These are phyloP conservation scores for Theretra japonica DNA, from an alignment of 2,888 invertebrate genomes.

Conservation along the genomic window DNA sequence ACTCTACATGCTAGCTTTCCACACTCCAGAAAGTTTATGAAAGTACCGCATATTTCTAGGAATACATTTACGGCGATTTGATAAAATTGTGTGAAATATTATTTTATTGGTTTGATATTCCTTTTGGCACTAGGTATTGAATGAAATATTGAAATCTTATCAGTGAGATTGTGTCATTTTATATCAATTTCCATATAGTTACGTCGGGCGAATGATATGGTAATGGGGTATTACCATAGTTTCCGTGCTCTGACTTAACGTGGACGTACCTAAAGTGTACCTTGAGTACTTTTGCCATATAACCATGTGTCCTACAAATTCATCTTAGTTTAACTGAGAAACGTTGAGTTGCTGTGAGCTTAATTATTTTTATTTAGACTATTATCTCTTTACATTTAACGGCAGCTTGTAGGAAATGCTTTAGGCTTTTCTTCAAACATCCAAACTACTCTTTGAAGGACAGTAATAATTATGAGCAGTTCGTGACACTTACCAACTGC, in stretches of 20 bases:
- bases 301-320: not conserved
- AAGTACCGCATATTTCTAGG: not conserved
- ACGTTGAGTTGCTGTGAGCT: no score
- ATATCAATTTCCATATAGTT: not conserved
- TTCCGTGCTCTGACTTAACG: not conserved
- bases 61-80: not conserved
- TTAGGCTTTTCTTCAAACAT: no score
- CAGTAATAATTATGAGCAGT: no score
- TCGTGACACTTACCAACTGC: constrained; percentile 87
- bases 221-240: not conserved
- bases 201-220: not conserved
- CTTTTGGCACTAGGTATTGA: not conserved
- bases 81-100: not conserved
- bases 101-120: constrained; percentile 8
- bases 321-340: no score
- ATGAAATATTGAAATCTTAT: not conserved
- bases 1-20: not conserved
- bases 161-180: not conserved
- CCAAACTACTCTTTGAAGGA: no score
- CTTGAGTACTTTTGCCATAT: not conserved
- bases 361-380: no score
- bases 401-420: no score
- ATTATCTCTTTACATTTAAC: no score
- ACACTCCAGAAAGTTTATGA: not conserved
- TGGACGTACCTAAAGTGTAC: not conserved